A percentile compares a stretch with the other conserved stretches of the same genome.
phyloP scores from a whole-genome alignment of 1,140 invertebrate species.

The Vanessa tameamea region DNA sequence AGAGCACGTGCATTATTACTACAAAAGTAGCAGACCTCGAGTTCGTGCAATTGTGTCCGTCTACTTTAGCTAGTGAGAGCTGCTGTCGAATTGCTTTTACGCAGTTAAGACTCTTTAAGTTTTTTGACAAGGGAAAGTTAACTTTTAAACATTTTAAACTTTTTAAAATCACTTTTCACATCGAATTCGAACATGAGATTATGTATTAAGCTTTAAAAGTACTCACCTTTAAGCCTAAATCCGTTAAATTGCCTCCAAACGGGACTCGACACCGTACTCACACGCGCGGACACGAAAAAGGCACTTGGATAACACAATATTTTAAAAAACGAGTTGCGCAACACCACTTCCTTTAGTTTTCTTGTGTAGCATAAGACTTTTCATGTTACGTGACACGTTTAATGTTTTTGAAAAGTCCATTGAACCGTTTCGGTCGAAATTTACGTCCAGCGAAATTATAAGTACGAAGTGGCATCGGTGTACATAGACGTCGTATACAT shows the following conservation, averaged over 20 bases:
- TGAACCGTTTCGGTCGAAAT: slow-evolving; percentile 81
- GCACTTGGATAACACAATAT: slow-evolving; percentile 71
- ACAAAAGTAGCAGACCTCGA: slow-evolving; percentile 25
- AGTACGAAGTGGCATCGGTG: slow-evolving; percentile 80
- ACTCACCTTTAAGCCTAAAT: slow-evolving; percentile 72
- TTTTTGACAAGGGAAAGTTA: slow-evolving; percentile 22
- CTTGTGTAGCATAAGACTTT: slow-evolving; percentile 63
- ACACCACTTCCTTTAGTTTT: slow-evolving; percentile 66
- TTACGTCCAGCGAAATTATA: slow-evolving; percentile 81
- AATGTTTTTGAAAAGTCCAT: slow-evolving; percentile 79
- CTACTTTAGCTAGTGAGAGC: slow-evolving; percentile 16
- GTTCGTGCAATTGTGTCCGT: slow-evolving; percentile 16
- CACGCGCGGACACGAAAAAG: slow-evolving; percentile 70
- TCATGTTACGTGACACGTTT: slow-evolving; percentile 68
- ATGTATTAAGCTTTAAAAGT: background rate
- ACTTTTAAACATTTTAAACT: slow-evolving; percentile 14
- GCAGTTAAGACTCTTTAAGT: slow-evolving; percentile 54
- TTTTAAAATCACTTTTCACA: slow-evolving; percentile 9
- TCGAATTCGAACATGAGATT: background rate
- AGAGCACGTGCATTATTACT: slow-evolving; percentile 40
- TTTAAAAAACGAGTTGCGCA: slow-evolving; percentile 63
- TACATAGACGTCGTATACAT: slow-evolving; percentile 69
- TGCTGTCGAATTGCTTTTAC: slow-evolving; percentile 43
- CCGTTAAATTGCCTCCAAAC: slow-evolving; percentile 58
- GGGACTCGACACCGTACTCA: slow-evolving; percentile 65